Evolutionary conservation across 2,113 vertebrate species (phyloP).

Genomic region (Coregonus clupeaformis): DNA sequence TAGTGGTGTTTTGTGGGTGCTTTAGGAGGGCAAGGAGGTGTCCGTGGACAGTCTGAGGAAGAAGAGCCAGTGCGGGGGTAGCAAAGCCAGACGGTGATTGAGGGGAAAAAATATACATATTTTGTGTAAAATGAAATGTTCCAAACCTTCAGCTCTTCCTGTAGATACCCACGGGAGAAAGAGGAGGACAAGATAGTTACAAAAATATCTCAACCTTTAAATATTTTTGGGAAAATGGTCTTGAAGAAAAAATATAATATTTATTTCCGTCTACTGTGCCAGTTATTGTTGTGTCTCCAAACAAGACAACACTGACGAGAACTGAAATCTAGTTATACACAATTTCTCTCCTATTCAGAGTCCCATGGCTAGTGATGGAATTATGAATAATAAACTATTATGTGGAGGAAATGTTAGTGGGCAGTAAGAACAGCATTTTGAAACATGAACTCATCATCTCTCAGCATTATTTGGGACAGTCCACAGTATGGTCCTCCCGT

Average conservation of each 20-base stretch:
- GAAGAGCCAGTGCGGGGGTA: background rate
- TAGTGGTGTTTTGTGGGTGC: background rate
- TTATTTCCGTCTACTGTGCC: background rate
- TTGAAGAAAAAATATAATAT: background rate
- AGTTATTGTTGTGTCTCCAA: no score
- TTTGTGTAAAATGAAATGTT: constrained; percentile 47
- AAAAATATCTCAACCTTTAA: background rate
- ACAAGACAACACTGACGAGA: no score
- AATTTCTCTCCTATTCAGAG: no score
- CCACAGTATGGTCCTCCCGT: no score
- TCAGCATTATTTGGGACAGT: no score
- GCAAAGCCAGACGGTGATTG: background rate
- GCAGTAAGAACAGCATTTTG: no score
- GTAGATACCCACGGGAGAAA: constrained; percentile 71
- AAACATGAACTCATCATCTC: no score
- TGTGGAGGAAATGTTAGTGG: no score
- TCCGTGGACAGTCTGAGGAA: background rate
- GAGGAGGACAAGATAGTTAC: constrained; percentile 33
- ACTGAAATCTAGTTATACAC: no score
- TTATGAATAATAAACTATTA: no score
- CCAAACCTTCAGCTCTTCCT: constrained; percentile 98
- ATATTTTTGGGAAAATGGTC: background rate
- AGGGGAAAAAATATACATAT: constrained; percentile 2
- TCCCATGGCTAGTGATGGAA: no score
- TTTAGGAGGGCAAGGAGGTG: background rate